Evolutionary conservation across 2,113 vertebrate genomes (phyloP).

Genomic region (Myrmophylax atrothorax): DNA sequence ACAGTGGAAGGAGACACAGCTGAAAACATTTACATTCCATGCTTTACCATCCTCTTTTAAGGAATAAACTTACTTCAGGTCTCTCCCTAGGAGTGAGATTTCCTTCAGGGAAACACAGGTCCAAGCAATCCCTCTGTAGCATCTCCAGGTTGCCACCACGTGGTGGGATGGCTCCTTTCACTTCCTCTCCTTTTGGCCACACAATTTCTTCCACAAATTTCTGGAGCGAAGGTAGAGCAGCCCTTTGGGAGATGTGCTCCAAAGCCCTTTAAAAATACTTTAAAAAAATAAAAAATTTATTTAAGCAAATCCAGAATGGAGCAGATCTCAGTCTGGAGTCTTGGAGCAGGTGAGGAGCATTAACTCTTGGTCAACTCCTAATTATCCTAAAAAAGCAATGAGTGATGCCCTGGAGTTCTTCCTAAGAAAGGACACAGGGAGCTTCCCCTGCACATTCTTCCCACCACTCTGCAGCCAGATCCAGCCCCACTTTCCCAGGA

Average conservation of each 20-base stretch:
- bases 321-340: background rate
- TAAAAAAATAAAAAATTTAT: background rate
- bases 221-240: background rate
- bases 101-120: background rate
- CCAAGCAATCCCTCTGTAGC: background rate
- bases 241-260: background rate
- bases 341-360: background rate
- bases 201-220: background rate
- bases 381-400: background rate
- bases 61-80: background rate
- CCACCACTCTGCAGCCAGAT: background rate
- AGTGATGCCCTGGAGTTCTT: background rate
- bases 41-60: background rate
- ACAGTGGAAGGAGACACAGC: background rate
- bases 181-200: background rate
- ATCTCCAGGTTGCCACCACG: background rate
- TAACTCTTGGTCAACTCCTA: background rate
- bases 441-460: background rate
- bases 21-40: background rate
- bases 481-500: background rate
- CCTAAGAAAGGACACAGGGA: background rate
- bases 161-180: background rate
- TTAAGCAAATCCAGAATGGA: background rate
- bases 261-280: background rate
- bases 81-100: background rate